phyloP scores from a whole-genome alignment of 2,113 vertebrate species.

The Macquaria ambigua region DNA sequence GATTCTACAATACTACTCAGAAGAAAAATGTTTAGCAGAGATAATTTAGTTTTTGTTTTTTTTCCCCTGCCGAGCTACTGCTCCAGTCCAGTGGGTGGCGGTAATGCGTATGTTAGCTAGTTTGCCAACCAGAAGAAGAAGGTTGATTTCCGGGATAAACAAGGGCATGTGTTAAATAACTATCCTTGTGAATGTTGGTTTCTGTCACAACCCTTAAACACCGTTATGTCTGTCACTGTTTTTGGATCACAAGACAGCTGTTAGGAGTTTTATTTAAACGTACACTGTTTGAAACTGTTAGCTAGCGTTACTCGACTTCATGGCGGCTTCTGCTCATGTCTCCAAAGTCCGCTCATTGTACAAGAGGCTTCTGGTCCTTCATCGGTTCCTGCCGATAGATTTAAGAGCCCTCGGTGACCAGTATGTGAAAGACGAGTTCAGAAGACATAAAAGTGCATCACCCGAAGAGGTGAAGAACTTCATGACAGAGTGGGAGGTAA shows the following conservation, averaged over 20 bases:
- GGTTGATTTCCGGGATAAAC: slow-evolving; percentile 52
- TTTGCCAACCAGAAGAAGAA: not conserved
- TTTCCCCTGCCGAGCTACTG: not conserved
- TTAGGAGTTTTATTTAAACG: too few relatives aligned
- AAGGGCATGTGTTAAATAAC: slow-evolving; percentile 61
- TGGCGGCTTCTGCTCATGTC: slow-evolving; percentile 77
- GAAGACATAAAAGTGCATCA: slow-evolving; percentile 83
- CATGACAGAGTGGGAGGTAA: slow-evolving; percentile 86
- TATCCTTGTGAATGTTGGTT: not conserved
- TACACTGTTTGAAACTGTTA: accelerated
- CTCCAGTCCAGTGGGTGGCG: slow-evolving; percentile 22
- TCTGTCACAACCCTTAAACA: accelerated
- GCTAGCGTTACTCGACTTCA: not conserved
- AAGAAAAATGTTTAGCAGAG: too few relatives aligned
- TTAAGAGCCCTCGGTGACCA: slow-evolving; percentile 89
- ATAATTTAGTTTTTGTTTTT: too few relatives aligned
- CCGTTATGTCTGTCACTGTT: too few relatives aligned
- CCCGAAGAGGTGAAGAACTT: slow-evolving; percentile 85
- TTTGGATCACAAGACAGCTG: accelerated
- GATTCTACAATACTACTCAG: too few relatives aligned
- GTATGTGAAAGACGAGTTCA: slow-evolving; percentile 94
- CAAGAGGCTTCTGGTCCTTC: slow-evolving; percentile 88
- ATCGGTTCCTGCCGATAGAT: slow-evolving; percentile 88
- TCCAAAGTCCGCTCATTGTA: slow-evolving; percentile 85
- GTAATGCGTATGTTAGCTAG: accelerated